phyloP scores from a whole-genome alignment of 1,140 invertebrate species.

The Brachionus paranguensis region DNA sequence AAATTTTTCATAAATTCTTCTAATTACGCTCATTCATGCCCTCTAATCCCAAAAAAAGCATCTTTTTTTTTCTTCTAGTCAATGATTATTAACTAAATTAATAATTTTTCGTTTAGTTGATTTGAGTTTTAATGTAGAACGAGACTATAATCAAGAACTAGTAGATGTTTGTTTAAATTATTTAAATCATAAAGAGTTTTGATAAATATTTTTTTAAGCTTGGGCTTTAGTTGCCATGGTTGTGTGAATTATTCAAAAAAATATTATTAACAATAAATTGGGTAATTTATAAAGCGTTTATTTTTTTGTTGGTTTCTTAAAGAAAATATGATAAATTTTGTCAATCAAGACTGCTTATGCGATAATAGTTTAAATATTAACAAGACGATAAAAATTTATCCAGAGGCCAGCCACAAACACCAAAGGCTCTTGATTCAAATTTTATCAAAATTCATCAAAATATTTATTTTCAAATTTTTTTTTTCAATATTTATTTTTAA shows the following conservation, averaged over 20 bases:
- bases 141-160: neutral
- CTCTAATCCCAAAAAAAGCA: constrained; percentile 38
- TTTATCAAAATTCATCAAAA: no score
- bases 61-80: neutral
- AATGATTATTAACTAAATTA: no score
- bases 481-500: neutral
- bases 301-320: no score
- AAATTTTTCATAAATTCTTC: neutral
- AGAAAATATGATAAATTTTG: neutral
- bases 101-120: neutral
- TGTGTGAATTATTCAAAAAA: constrained; percentile 19
- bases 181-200: neutral
- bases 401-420: neutral
- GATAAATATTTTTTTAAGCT: neutral
- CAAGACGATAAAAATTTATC: neutral
- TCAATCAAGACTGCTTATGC: neutral
- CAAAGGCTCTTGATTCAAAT: no score
- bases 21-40: constrained; percentile 6
- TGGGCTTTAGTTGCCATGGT: constrained; percentile 25
- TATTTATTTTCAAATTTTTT: neutral
- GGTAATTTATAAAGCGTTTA: neutral
- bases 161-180: constrained; percentile 15
- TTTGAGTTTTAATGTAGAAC: neutral
- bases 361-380: neutral
- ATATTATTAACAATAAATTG: neutral